These are phyloP conservation scores for Tiliqua scincoides DNA, from an alignment of 2,113 vertebrate genomes.

Conservation along the genomic window DNA sequence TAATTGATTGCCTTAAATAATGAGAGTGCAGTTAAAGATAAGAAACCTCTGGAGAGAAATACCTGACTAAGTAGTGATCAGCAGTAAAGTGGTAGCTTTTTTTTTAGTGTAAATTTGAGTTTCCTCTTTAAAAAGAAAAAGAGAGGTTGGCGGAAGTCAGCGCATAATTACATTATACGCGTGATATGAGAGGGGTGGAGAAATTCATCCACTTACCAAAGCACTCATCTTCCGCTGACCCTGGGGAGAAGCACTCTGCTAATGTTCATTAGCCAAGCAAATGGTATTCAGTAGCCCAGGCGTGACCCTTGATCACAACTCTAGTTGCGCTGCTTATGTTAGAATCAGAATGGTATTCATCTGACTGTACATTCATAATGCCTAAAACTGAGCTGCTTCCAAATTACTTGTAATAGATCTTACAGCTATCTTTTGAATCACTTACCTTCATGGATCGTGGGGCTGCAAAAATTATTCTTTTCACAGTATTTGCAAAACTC, in stretches of 20 bases:
- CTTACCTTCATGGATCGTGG: constrained; percentile 19
- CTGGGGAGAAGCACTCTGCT: not conserved
- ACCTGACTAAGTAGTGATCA: constrained; percentile 72
- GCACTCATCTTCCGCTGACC: constrained; percentile 12
- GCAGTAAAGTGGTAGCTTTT: constrained; percentile 64
- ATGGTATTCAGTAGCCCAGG: constrained; percentile 21
- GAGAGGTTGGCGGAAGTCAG: constrained; percentile 59
- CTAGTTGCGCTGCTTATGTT: constrained; percentile 16
- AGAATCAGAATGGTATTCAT: constrained; percentile 26
- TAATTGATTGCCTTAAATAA: constrained; percentile 79
- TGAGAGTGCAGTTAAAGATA: constrained; percentile 77
- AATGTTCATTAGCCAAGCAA: constrained; percentile 45
- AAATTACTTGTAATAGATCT: constrained; percentile 38
- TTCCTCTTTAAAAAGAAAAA: constrained; percentile 39
- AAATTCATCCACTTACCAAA: constrained; percentile 37
- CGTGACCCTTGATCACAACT: constrained; percentile 34
- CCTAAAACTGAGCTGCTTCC: not conserved
- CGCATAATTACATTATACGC: constrained; percentile 66
- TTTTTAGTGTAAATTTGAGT: constrained; percentile 64
- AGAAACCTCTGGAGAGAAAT: constrained; percentile 74
- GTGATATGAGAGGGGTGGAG: constrained; percentile 54
- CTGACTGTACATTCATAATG: constrained; percentile 25
- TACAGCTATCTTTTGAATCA: constrained; percentile 12
- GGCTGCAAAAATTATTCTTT: not conserved
- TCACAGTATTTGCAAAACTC: constrained; percentile 11